Percentiles rank a stretch among this genome's conserved stretches.
phyloP scores from a whole-genome alignment of 2,888 invertebrate genomes.

The Trichopria drosophilae region DNA sequence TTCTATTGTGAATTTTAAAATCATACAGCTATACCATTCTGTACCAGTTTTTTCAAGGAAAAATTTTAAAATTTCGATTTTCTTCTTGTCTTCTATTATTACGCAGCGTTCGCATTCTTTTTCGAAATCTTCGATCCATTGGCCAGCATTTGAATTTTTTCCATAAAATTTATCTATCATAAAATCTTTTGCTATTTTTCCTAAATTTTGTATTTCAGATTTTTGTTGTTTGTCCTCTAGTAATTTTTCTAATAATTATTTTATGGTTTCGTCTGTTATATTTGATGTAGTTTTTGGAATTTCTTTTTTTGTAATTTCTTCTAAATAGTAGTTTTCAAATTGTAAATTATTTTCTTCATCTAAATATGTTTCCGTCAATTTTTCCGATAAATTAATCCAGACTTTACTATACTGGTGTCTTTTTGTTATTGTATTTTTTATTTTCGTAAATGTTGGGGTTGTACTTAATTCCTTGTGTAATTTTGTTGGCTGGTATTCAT shows the following conservation, averaged over 20 bases:
- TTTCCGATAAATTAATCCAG: conserved; percentile 33
- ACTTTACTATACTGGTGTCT: conserved; percentile 34
- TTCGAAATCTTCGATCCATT: conserved; percentile 38
- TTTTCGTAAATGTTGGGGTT: conserved; percentile 27
- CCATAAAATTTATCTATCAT: conserved; percentile 36
- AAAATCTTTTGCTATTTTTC: conserved; percentile 33
- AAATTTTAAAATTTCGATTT: conserved; percentile 36
- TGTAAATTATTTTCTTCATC: conserved; percentile 36
- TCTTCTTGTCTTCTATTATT: conserved; percentile 31
- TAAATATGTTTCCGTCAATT: conserved; percentile 25
- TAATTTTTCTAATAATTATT: conserved; percentile 12
- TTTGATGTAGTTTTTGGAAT: background rate
- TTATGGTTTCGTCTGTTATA: conserved; percentile 1
- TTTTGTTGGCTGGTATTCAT: conserved; percentile 26
- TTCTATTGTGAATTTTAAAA: conserved; percentile 26
- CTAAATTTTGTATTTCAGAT: conserved; percentile 31
- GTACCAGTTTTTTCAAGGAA: conserved; percentile 35
- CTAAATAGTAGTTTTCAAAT: conserved; percentile 24
- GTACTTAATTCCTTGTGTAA: conserved; percentile 23
- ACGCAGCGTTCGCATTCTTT: conserved; percentile 38
- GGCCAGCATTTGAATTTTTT: conserved; percentile 34
- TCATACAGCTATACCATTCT: conserved; percentile 35
- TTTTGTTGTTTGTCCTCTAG: conserved; percentile 24
- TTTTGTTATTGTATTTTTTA: conserved; percentile 34
- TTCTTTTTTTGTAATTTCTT: conserved; percentile 12